Percentiles rank a stretch among this genome's conserved stretches.
Evolutionary conservation across 2,113 vertebrate genomes (phyloP).

Genomic region (Thunnus thynnus): DNA sequence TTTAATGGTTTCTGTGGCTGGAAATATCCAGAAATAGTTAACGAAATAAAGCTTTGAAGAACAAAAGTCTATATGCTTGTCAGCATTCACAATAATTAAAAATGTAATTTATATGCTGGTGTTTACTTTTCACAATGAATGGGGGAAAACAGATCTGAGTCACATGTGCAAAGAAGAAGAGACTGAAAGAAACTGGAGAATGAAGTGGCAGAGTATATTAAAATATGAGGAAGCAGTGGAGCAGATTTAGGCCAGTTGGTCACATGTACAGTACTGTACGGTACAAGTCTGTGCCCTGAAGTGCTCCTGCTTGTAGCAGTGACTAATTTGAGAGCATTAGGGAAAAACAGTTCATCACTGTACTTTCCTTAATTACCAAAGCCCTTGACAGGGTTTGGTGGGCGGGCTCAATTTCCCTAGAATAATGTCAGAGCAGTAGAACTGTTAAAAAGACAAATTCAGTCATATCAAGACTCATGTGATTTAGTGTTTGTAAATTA

Average conservation of each 20-base stretch:
- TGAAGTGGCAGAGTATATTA: slow-evolving; percentile 12
- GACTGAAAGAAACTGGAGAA: neutral
- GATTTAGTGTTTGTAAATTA: neutral
- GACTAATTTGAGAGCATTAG: slow-evolving; percentile 71
- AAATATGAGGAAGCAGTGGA: slow-evolving; percentile 17
- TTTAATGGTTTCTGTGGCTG: too few species aligned
- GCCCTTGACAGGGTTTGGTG: slow-evolving; percentile 41
- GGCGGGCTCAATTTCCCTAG: slow-evolving; percentile 1
- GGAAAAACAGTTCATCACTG: slow-evolving; percentile 68
- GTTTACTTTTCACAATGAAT: neutral
- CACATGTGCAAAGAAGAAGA: neutral
- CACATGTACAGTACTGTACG: slow-evolving; percentile 43
- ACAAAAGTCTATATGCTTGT: too few species aligned
- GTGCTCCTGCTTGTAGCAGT: slow-evolving; percentile 56
- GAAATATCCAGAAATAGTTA: too few species aligned
- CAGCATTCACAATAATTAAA: neutral
- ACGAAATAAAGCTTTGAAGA: too few species aligned
- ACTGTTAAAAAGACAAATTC: neutral
- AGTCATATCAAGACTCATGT: neutral
- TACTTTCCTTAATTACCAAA: slow-evolving; percentile 68
- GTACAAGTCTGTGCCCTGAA: slow-evolving; percentile 51
- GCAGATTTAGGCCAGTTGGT: slow-evolving; percentile 63
- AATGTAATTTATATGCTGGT: neutral
- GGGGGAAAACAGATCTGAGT: neutral
- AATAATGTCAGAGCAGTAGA: slow-evolving; percentile 7